Percentiles rank a stretch among this genome's conserved stretches.
Conservation (phyloP, 2,113 vertebrate genomes). For the Hipposideros armiger region DNA sequence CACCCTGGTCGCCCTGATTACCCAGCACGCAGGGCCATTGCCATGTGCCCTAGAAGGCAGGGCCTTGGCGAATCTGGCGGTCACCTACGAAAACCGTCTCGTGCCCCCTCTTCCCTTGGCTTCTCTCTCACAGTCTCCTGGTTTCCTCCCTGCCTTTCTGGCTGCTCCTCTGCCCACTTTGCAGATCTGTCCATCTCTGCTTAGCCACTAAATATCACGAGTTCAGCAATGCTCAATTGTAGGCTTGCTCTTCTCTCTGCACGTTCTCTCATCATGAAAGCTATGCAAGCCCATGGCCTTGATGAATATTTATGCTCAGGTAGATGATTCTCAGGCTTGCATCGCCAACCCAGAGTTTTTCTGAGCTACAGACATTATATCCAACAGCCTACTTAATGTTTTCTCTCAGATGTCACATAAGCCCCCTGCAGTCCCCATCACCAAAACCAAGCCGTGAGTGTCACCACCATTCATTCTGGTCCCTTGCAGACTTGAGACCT, state of each 20-base stretch:
- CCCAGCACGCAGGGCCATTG: neutral
- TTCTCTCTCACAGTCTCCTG: neutral
- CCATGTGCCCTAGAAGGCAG: neutral
- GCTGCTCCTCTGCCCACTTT: neutral
- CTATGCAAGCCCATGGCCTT: neutral
- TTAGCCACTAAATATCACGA: too few relatives aligned
- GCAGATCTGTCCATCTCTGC: neutral
- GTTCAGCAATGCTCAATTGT: neutral
- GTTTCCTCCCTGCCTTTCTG: neutral
- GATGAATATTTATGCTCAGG: neutral
- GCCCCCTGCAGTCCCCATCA: neutral
- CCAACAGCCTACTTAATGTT: neutral
- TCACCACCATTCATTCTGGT: neutral
- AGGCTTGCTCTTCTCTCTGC: neutral
- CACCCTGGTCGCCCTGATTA: rapidly evolving
- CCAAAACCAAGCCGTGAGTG: neutral
- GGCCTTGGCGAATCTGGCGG: neutral
- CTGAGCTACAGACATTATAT: neutral
- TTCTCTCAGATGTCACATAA: neutral
- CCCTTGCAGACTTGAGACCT: neutral
- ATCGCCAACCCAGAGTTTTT: neutral
- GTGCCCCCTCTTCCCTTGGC: neutral
- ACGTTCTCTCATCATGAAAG: neutral
- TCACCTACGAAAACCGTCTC: neutral
- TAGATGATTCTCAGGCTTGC: neutral